These are phyloP conservation scores for Drosophila gaucha DNA, from an alignment of 2,888 invertebrate genomes.

Conservation along the genomic window DNA sequence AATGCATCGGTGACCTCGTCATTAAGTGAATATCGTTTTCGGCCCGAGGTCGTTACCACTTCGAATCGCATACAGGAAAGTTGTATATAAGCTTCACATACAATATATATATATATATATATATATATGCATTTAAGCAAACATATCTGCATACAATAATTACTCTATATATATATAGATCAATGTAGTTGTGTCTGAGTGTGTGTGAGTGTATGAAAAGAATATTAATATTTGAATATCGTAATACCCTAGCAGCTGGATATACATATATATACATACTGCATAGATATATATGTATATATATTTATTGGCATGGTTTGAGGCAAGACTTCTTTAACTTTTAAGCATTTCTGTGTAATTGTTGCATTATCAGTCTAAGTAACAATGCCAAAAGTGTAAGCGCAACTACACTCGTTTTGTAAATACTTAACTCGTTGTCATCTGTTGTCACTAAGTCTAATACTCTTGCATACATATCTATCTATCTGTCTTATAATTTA, in stretches of 20 bases:
- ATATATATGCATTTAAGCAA: conserved; percentile 11
- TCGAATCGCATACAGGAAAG: conserved; percentile 95
- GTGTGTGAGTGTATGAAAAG: conserved; percentile 41
- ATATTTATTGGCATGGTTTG: conserved; percentile 75
- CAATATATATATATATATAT: too few relatives aligned
- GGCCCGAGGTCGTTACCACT: conserved; percentile 94
- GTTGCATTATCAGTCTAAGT: conserved; percentile 54
- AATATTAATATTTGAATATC: conserved; percentile 60
- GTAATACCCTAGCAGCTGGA: conserved; percentile 64
- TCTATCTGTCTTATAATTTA: conserved; percentile 42
- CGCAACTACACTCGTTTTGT: conserved; percentile 67
- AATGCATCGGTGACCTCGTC: conserved; percentile 89
- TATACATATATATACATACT: conserved; percentile 12
- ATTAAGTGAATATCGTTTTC: conserved; percentile 91
- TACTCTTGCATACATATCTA: conserved; percentile 44
- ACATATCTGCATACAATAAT: conserved; percentile 17
- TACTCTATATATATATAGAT: conserved; percentile 24
- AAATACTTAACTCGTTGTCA: conserved; percentile 71
- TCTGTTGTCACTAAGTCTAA: conserved; percentile 65
- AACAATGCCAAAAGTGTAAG: conserved; percentile 71
- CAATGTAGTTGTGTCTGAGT: conserved; percentile 55
- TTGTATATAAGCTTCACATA: conserved; percentile 90
- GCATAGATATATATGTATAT: conserved; percentile 11
- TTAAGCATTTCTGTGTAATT: conserved; percentile 70
- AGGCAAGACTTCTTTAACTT: conserved; percentile 76